Evolutionary conservation across 2,888 invertebrate species (phyloP).

Genomic region (Nebria salina): DNA sequence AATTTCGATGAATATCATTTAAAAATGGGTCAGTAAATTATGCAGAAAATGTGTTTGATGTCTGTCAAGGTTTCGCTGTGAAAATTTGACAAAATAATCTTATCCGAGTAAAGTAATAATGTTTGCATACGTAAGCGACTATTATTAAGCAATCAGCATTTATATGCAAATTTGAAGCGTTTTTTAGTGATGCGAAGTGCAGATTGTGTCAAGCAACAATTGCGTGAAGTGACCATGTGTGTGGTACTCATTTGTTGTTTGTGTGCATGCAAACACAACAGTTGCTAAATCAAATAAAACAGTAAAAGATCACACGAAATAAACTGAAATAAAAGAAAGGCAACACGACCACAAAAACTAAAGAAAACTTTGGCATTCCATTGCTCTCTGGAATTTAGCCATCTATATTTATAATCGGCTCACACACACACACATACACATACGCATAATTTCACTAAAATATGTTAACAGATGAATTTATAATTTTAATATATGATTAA

Average conservation of each 20-base stretch:
- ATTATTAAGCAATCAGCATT: slow-evolving; percentile 1
- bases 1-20: not conserved
- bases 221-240: not conserved
- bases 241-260: not conserved
- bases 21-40: not conserved
- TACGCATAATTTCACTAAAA: not conserved
- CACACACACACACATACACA: not conserved
- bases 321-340: not conserved
- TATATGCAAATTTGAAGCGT: not conserved
- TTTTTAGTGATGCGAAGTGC: not conserved
- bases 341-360: not conserved
- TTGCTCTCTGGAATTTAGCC: not conserved
- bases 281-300: not conserved
- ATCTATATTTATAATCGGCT: slow-evolving; percentile 1
- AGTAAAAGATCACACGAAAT: not conserved
- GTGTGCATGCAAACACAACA: not conserved
- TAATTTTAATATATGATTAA: not conserved
- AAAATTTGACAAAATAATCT: not conserved
- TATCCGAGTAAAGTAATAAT: not conserved
- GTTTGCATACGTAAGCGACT: not conserved
- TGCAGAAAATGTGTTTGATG: not conserved
- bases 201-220: not conserved
- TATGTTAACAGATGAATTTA: not conserved
- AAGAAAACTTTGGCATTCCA: not conserved
- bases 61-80: not conserved